Evolutionary conservation across 2,797 vertebrate species (phyloP).

Genomic region (Sebastes vulpes): DNA sequence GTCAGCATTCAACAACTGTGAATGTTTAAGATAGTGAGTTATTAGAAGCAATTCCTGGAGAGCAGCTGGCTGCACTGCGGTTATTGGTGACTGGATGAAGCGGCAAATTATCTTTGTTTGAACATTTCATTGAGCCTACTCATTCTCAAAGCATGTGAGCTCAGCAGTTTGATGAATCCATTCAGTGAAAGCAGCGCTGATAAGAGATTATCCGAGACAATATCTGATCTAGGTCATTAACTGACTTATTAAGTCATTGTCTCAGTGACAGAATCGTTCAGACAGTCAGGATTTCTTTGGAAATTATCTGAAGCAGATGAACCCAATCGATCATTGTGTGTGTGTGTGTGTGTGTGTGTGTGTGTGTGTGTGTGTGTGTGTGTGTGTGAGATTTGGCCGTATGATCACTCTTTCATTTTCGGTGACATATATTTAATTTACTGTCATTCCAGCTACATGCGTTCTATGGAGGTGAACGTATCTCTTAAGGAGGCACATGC

Average conservation of each 20-base stretch:
- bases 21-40: not conserved
- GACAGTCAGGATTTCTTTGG: not conserved
- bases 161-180: not conserved
- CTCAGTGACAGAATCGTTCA: not conserved
- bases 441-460: not conserved
- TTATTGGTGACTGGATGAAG: not conserved
- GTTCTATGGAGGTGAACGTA: not conserved
- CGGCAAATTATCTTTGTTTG: not conserved
- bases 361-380: not conserved
- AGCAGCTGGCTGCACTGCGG: not conserved
- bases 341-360: too few relatives aligned
- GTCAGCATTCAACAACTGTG: not conserved
- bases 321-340: not conserved
- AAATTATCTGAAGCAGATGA: conserved; percentile 3
- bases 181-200: conserved; percentile 8
- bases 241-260: conserved; percentile 9
- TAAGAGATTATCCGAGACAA: conserved; percentile 1
- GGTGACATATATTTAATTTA: not conserved
- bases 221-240: conserved; percentile 17
- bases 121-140: not conserved
- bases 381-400: not conserved
- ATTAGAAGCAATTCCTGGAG: not conserved
- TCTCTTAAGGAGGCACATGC: not conserved
- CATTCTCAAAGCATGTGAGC: not conserved
- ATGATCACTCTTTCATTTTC: not conserved